Conservation (phyloP, 2,113 vertebrate species). For the Syngnathoides biaculeatus region DNA sequence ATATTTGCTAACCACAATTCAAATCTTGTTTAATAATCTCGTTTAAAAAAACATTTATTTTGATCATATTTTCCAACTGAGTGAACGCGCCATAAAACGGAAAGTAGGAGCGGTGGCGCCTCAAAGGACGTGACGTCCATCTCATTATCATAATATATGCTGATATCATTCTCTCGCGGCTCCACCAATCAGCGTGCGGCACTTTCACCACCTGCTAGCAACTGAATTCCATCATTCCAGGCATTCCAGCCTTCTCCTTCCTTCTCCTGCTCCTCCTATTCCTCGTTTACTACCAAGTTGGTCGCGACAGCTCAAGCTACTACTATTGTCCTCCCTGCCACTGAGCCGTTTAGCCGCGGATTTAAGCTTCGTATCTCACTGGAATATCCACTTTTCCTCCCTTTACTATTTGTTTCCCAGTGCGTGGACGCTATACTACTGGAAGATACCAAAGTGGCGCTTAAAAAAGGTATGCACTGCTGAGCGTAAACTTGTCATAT, state of each 20-base stretch:
- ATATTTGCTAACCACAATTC: no score
- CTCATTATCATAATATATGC: constrained; percentile 77
- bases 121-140: constrained; percentile 72
- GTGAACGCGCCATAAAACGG: neutral
- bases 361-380: constrained; percentile 5
- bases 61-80: no score
- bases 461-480: constrained; percentile 63
- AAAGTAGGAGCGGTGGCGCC: constrained; percentile 46
- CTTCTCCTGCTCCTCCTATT: constrained; percentile 34
- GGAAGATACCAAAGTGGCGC: constrained; percentile 72
- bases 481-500: neutral
- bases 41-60: no score
- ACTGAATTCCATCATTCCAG: constrained; percentile 89
- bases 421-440: constrained; percentile 30
- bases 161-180: constrained; percentile 67
- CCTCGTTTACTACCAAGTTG: constrained; percentile 52
- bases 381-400: constrained; percentile 6
- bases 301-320: constrained; percentile 46
- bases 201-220: constrained; percentile 88
- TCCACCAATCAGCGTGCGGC: constrained; percentile 73
- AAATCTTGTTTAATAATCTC: no score
- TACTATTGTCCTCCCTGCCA: constrained; percentile 39
- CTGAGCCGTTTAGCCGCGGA: constrained; percentile 8
- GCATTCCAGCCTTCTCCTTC: constrained; percentile 78
- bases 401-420: neutral